Conservation (phyloP, 2,113 vertebrate genomes). For the Ramphastos sulfuratus region DNA sequence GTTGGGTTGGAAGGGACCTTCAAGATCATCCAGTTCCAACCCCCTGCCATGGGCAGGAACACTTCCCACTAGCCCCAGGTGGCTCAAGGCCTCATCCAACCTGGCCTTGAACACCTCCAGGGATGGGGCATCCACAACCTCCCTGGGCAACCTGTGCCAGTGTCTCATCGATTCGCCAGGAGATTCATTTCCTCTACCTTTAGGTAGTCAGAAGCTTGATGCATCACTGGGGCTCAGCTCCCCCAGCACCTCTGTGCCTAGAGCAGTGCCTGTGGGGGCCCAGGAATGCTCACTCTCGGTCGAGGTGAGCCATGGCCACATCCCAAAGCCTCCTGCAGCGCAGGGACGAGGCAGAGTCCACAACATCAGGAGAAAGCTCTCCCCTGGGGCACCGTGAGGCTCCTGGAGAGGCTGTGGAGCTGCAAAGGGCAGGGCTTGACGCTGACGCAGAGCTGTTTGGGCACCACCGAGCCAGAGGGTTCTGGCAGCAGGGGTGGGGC, state of each 20-base stretch:
- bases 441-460: neutral
- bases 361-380: neutral
- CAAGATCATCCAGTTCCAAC: too few relatives aligned
- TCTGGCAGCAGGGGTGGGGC: neutral
- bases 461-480: neutral
- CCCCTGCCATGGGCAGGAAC: too few relatives aligned
- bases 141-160: too few relatives aligned
- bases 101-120: too few relatives aligned
- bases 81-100: too few relatives aligned
- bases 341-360: fast-evolving
- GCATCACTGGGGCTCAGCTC: fast-evolving
- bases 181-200: neutral
- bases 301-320: neutral
- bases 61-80: too few relatives aligned
- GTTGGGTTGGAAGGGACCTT: too few relatives aligned
- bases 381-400: neutral
- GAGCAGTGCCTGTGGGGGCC: neutral
- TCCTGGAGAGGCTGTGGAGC: fast-evolving
- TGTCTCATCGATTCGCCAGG: too few relatives aligned
- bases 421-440: neutral
- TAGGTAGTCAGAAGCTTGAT: fast-evolving
- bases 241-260: too few relatives aligned
- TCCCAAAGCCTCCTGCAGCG: fast-evolving
- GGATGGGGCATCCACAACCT: too few relatives aligned
- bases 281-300: fast-evolving